Evolutionary conservation across 2,888 invertebrate species (phyloP).

Genomic region (Napeogenes inachia): DNA sequence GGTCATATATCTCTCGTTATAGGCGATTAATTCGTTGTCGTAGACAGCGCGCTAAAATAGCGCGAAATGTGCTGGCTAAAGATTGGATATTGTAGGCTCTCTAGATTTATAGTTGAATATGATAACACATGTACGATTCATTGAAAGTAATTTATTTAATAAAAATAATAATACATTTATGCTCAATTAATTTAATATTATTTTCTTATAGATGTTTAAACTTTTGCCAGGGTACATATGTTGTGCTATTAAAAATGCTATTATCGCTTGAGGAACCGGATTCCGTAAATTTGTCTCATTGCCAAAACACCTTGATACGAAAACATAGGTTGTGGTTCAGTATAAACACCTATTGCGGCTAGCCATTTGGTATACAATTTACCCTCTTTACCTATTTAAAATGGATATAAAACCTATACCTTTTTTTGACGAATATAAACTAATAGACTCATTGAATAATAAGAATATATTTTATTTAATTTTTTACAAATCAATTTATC

Average conservation of each 20-base stretch:
- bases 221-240: slow-evolving; percentile 25
- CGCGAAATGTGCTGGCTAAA: slow-evolving; percentile 11
- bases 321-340: slow-evolving; percentile 17
- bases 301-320: slow-evolving; percentile 47
- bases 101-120: too few species aligned
- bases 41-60: slow-evolving; percentile 33
- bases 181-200: too few species aligned
- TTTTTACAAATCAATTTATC: too few species aligned
- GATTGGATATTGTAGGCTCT: too few species aligned
- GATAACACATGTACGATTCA: too few species aligned
- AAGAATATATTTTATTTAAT: too few species aligned
- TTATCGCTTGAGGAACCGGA: slow-evolving; percentile 46
- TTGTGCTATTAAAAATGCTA: slow-evolving; percentile 52
- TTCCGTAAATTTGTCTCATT: slow-evolving; percentile 44
- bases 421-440: too few species aligned
- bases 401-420: too few species aligned
- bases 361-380: not conserved
- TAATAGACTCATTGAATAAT: too few species aligned
- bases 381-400: too few species aligned
- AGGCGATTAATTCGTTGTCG: slow-evolving; percentile 39
- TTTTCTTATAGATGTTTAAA: not conserved
- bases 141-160: too few species aligned
- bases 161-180: too few species aligned
- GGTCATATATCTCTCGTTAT: slow-evolving; percentile 39
- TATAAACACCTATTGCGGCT: slow-evolving; percentile 14